Evolutionary conservation across 2,797 vertebrate genomes (phyloP).

Genomic region (Fringilla coelebs): DNA sequence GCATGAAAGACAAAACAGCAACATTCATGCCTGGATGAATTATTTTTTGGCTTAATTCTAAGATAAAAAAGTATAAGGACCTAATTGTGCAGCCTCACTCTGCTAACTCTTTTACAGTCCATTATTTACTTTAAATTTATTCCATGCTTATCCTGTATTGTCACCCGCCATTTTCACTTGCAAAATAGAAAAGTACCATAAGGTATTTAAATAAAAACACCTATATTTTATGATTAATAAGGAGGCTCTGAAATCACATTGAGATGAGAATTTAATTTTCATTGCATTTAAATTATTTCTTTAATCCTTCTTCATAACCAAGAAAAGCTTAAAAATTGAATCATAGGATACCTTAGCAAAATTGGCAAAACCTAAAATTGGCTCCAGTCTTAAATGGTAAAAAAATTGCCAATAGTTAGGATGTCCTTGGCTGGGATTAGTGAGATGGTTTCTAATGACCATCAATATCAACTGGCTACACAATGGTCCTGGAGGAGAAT

Average conservation of each 20-base stretch:
- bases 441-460: not conserved
- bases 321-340: not conserved
- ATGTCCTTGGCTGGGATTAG: not conserved
- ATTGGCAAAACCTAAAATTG: too few relatives aligned
- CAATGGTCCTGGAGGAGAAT: not conserved
- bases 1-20: not conserved
- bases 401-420: not conserved
- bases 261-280: not conserved
- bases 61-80: not conserved
- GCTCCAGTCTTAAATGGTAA: rapidly evolving
- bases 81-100: not conserved
- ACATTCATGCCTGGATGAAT: not conserved
- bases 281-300: not conserved
- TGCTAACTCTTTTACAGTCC: not conserved
- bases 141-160: not conserved
- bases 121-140: not conserved
- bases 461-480: not conserved
- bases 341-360: rapidly evolving
- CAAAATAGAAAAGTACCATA: not conserved
- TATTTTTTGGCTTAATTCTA: not conserved
- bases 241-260: not conserved
- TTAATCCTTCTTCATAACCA: not conserved
- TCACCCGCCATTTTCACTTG: not conserved
- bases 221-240: not conserved
- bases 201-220: not conserved